A percentile compares a stretch with the other conserved stretches of the same genome.
Conservation (phyloP, 2,888 invertebrate genomes). For the Ceratothoa steindachneri region DNA sequence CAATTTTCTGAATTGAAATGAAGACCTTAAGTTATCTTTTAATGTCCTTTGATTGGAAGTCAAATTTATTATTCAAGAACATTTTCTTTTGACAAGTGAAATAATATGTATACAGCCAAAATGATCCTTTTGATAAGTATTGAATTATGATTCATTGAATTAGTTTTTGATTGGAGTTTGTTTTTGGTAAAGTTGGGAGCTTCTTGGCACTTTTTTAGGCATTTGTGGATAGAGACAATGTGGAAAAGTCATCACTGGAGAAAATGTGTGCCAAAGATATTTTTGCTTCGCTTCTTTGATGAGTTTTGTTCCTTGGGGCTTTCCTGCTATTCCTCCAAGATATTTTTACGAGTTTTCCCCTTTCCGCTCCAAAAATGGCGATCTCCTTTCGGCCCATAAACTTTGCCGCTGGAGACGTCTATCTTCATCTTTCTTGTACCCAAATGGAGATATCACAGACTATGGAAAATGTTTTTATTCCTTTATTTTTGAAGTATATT, state of each 20-base stretch:
- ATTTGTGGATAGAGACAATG: not conserved
- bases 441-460: not conserved
- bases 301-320: conserved; percentile 3
- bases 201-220: no score
- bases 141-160: no score
- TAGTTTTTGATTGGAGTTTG: no score
- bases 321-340: conserved; percentile 8
- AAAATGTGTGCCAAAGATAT: not conserved
- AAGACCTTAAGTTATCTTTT: no score
- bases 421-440: not conserved
- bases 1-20: no score
- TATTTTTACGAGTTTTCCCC: conserved; percentile 4
- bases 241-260: not conserved
- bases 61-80: no score
- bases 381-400: conserved; percentile 3
- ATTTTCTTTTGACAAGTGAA: no score
- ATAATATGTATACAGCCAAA: no score
- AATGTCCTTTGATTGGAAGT: no score
- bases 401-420: conserved; percentile 1
- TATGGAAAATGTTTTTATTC: not conserved
- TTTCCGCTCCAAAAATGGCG: conserved; percentile 10
- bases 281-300: conserved; percentile 2
- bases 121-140: no score
- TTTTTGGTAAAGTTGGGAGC: no score
- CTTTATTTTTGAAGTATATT: not conserved